Percentiles rank a stretch among this genome's conserved stretches.
phyloP scores from a whole-genome alignment of 2,113 vertebrate genomes.

The Ovis canadensis region DNA sequence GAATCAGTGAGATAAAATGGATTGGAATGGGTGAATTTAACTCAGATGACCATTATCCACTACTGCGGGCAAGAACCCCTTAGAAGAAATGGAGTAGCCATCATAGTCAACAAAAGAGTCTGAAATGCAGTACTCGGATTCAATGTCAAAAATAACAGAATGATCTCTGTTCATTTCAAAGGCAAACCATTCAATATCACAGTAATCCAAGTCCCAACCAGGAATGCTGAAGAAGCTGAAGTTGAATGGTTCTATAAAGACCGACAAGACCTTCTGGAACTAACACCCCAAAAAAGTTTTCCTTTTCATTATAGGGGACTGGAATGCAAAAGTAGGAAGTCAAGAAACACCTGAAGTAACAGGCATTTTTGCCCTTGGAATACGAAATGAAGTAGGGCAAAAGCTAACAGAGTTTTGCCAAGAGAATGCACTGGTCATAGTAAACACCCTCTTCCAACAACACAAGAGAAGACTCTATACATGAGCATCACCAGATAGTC shows the following conservation, averaged over 20 bases:
- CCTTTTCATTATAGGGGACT: background rate
- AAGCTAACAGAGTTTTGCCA: background rate
- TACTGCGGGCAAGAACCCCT: background rate
- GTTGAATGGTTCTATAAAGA: background rate
- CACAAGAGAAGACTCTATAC: background rate
- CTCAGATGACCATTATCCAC: background rate
- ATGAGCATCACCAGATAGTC: background rate
- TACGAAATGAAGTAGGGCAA: background rate
- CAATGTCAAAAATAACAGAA: background rate
- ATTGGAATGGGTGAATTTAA: background rate
- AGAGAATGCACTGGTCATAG: background rate
- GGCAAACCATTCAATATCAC: background rate
- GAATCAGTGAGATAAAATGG: background rate
- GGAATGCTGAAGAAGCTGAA: background rate
- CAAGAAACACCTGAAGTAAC: background rate
- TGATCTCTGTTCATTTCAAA: background rate
- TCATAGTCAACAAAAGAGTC: background rate
- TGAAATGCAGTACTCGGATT: background rate
- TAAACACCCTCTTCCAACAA: background rate
- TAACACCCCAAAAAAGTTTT: accelerated
- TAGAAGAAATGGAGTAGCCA: background rate
- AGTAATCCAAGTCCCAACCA: background rate
- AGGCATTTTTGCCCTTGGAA: background rate
- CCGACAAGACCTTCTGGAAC: background rate
- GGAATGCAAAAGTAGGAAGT: background rate